A percentile compares a stretch with the other conserved stretches of the same genome.
These are phyloP conservation scores for Trogon surrucura DNA, from an alignment of 2,113 vertebrate species.

Conservation along the genomic window DNA sequence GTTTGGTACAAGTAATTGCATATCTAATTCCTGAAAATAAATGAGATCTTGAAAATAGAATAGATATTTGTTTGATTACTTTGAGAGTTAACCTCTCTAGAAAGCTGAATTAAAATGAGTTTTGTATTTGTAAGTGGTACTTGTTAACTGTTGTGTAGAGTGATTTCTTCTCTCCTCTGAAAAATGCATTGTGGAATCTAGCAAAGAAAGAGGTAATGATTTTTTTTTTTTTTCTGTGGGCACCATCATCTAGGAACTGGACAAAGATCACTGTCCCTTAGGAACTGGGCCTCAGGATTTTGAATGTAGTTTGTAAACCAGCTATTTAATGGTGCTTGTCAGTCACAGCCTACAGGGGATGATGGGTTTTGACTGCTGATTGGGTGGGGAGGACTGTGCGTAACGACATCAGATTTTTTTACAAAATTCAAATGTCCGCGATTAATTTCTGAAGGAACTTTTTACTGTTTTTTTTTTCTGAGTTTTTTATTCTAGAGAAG, in stretches of 20 bases:
- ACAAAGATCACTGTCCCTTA: neutral
- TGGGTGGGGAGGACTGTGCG: neutral
- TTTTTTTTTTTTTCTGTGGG: neutral
- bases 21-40: constrained; percentile 17
- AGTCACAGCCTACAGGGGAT: neutral
- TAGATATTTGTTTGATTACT: constrained; percentile 28
- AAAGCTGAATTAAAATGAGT: neutral
- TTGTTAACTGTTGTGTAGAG: neutral
- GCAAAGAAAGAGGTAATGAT: neutral
- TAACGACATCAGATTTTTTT: neutral
- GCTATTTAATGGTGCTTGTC: neutral
- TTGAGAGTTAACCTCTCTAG: constrained; percentile 5
- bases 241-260: neutral
- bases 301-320: neutral
- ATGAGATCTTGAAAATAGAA: neutral
- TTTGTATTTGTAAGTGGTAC: neutral
- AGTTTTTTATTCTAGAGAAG: neutral
- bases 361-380: neutral
- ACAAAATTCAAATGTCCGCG: neutral
- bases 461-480: neutral
- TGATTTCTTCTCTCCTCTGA: neutral
- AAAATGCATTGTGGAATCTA: neutral
- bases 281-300: neutral
- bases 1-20: neutral
- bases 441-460: neutral